These are phyloP conservation scores for Eupristina koningsbergeri DNA, from an alignment of 1,140 invertebrate species.

Conservation along the genomic window DNA sequence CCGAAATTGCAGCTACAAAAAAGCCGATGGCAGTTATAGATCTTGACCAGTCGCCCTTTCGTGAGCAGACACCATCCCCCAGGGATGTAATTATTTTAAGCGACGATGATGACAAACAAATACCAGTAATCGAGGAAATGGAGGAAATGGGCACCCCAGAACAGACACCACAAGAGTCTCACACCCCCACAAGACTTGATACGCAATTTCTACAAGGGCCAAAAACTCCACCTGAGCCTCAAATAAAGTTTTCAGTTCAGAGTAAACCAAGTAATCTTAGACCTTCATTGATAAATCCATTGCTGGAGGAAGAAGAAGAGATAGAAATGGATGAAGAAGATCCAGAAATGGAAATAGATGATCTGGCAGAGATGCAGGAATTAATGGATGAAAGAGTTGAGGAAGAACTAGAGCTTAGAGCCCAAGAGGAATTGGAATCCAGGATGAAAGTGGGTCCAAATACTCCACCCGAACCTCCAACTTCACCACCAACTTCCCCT, in stretches of 20 bases:
- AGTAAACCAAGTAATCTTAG: slow-evolving; percentile 76
- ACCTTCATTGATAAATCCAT: slow-evolving; percentile 77
- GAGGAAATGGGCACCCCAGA: slow-evolving; percentile 60
- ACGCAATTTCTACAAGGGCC: slow-evolving; percentile 75
- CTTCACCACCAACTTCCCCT: slow-evolving; percentile 78
- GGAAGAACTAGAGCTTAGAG: slow-evolving; percentile 68
- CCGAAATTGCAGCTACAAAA: slow-evolving; percentile 70
- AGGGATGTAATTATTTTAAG: slow-evolving; percentile 86
- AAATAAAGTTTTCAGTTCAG: slow-evolving; percentile 79
- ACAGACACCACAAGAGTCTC: slow-evolving; percentile 59
- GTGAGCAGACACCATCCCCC: slow-evolving; percentile 84
- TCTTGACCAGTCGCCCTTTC: slow-evolving; percentile 86
- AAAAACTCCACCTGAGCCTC: slow-evolving; percentile 83
- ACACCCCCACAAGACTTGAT: slow-evolving; percentile 60
- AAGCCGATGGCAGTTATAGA: slow-evolving; percentile 90
- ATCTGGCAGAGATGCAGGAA: slow-evolving; percentile 65
- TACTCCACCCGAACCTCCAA: slow-evolving; percentile 78
- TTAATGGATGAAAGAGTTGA: slow-evolving; percentile 64
- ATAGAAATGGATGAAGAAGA: slow-evolving; percentile 67
- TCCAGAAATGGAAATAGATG: slow-evolving; percentile 64
- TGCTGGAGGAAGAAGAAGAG: slow-evolving; percentile 74
- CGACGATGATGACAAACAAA: slow-evolving; percentile 79
- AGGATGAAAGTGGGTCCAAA: slow-evolving; percentile 76
- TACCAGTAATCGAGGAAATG: slow-evolving; percentile 51
- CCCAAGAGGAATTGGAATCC: slow-evolving; percentile 70